A percentile compares a stretch with the other conserved stretches of the same genome.
Conservation (phyloP, 2,797 vertebrate genomes). For the Lepus oiostolus region DNA sequence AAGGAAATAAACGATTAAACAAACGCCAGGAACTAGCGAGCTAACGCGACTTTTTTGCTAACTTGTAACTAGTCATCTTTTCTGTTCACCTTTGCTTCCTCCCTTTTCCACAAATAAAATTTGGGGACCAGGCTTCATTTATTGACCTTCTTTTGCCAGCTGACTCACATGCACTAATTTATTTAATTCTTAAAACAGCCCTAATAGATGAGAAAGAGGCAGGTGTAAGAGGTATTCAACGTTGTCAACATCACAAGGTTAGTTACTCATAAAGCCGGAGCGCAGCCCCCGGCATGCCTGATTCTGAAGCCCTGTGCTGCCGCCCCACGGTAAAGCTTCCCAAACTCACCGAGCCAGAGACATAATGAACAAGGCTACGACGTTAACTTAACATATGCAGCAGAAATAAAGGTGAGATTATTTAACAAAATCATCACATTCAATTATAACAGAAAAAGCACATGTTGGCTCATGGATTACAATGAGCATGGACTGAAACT, state of each 20-base stretch:
- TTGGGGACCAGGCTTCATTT: neutral
- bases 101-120: slow-evolving; percentile 41
- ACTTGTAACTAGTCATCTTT: neutral
- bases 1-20: neutral
- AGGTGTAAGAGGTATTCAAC: neutral
- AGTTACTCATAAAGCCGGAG: slow-evolving; percentile 33
- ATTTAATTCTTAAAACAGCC: slow-evolving; percentile 14
- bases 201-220: neutral
- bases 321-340: neutral
- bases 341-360: neutral
- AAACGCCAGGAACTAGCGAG: neutral
- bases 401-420: neutral
- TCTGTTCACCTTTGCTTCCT: neutral
- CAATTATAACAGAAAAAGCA: neutral
- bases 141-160: neutral
- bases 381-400: neutral
- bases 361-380: neutral
- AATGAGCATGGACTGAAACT: neutral
- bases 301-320: neutral
- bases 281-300: neutral
- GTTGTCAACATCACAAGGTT: slow-evolving; percentile 2
- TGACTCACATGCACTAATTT: neutral
- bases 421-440: slow-evolving; percentile 21
- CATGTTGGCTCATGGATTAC: neutral
- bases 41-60: neutral